Conservation (phyloP, 2,888 invertebrate species). For the Hirtodrosophila duncani region DNA sequence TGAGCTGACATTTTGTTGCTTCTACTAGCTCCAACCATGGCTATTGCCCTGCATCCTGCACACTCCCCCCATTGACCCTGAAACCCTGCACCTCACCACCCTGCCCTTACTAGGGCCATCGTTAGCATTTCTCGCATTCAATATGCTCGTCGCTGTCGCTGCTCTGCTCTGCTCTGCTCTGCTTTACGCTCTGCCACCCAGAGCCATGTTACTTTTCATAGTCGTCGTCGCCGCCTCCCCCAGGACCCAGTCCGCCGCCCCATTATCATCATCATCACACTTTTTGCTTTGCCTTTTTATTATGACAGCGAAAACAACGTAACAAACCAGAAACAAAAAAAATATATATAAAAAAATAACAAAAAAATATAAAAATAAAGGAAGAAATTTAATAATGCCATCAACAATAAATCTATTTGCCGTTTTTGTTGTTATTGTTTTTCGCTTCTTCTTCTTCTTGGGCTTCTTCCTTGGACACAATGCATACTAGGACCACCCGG, state of each 20-base stretch:
- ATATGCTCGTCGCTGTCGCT: slow-evolving; percentile 34
- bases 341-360: slow-evolving; percentile 12
- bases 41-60: slow-evolving; percentile 7
- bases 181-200: slow-evolving; percentile 47
- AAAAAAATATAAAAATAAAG: slow-evolving; percentile 31
- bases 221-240: slow-evolving; percentile 1
- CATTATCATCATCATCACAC: slow-evolving; percentile 25
- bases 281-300: slow-evolving; percentile 48
- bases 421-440: slow-evolving; percentile 40
- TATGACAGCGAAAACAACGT: slow-evolving; percentile 42
- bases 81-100: too few relatives aligned
- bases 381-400: slow-evolving; percentile 71
- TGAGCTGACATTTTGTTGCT: slow-evolving; percentile 48
- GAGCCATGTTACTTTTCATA: slow-evolving; percentile 8
- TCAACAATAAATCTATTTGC: slow-evolving; percentile 73
- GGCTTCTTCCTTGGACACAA: slow-evolving; percentile 35
- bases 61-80: too few relatives aligned
- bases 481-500: slow-evolving; percentile 41
- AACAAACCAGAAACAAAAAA: slow-evolving; percentile 5
- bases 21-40: slow-evolving; percentile 9
- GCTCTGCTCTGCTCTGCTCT: slow-evolving; percentile 25
- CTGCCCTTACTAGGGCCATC: slow-evolving; percentile 21
- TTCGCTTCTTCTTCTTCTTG: neutral
- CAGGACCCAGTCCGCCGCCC: neutral
- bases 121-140: slow-evolving; percentile 34